phyloP scores from a whole-genome alignment of 2,888 invertebrate genomes.

The Archips crataeganus region DNA sequence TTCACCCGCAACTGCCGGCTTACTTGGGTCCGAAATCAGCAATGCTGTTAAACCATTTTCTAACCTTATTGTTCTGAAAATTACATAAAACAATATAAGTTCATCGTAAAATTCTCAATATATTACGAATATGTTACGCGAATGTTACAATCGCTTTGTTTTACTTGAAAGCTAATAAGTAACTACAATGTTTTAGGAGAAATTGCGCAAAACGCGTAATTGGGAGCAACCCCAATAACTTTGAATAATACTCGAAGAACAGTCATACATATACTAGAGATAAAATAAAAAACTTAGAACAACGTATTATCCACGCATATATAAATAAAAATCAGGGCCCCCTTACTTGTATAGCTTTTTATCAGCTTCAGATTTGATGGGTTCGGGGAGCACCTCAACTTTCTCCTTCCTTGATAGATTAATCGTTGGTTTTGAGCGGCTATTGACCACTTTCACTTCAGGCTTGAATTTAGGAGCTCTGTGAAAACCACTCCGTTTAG shows the following conservation, averaged over 20 bases:
- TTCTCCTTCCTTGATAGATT: constrained; percentile 68
- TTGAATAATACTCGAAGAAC: neutral
- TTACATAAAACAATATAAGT: neutral
- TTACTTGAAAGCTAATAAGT: neutral
- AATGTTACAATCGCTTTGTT: neutral
- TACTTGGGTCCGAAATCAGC: constrained; percentile 88
- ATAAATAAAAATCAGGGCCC: neutral
- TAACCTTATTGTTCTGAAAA: constrained; percentile 86
- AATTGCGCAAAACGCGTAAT: neutral
- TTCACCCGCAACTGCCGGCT: constrained; percentile 56
- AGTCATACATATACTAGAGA: neutral
- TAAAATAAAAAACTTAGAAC: neutral
- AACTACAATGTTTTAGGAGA: neutral
- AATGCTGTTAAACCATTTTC: constrained; percentile 90
- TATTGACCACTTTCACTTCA: constrained; percentile 67
- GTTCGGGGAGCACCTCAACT: constrained; percentile 81
- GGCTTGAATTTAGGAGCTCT: constrained; percentile 75
- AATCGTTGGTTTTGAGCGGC: constrained; percentile 55
- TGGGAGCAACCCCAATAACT: neutral
- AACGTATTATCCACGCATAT: neutral
- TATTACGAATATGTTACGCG: neutral
- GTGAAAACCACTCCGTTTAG: constrained; percentile 72
- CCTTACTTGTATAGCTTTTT: constrained; percentile 91
- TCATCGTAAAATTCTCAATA: neutral
- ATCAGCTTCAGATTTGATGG: constrained; percentile 91